phyloP scores from a whole-genome alignment of 2,113 vertebrate genomes.

The Sula dactylatra region DNA sequence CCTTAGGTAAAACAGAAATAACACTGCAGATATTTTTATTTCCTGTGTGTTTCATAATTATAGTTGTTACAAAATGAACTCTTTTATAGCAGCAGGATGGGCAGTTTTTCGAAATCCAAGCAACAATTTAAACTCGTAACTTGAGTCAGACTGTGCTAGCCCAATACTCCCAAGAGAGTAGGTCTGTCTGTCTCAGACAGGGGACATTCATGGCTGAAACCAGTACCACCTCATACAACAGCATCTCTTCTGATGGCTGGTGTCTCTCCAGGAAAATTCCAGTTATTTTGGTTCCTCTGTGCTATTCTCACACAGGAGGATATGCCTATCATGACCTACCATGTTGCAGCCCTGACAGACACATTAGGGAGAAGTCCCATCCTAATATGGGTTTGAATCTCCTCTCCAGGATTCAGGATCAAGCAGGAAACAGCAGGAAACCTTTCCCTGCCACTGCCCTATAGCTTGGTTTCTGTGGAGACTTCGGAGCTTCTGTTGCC shows the following conservation, averaged over 20 bases:
- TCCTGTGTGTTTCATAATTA: neutral
- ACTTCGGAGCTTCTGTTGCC: rapidly evolving
- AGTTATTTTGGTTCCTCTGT: neutral
- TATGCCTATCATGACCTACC: neutral
- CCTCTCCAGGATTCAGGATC: neutral
- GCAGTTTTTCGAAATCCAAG: neutral
- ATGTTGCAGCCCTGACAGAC: neutral
- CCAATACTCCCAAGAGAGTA: neutral
- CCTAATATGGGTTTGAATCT: neutral
- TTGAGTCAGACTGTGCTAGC: neutral
- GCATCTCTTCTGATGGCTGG: neutral
- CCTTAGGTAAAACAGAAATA: neutral
- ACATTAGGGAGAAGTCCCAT: neutral
- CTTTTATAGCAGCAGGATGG: neutral
- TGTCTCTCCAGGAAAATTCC: neutral
- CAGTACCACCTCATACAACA: neutral
- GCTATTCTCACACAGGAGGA: neutral
- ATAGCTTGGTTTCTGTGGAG: neutral
- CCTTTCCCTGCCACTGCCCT: neutral
- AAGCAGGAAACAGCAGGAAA: neutral
- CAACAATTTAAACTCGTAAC: neutral
- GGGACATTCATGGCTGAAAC: neutral
- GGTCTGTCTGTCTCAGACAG: neutral
- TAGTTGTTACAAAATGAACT: neutral
- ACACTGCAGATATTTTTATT: neutral